These are phyloP conservation scores for Lumbricus terrestris DNA, from an alignment of 2,888 invertebrate species.

Conservation along the genomic window DNA sequence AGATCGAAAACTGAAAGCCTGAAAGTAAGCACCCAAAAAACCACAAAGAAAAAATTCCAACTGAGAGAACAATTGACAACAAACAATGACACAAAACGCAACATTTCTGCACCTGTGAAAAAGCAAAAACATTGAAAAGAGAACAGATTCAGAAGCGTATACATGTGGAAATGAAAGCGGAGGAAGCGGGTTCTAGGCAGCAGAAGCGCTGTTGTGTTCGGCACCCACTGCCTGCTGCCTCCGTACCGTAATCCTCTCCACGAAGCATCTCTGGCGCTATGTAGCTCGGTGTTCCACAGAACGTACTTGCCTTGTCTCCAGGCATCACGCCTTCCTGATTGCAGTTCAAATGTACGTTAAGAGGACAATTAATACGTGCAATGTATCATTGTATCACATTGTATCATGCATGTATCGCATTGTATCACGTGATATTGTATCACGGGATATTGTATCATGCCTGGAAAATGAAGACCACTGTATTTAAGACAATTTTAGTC, in stretches of 20 bases:
- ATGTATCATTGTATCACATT: too few relatives aligned
- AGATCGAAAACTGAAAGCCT: neutral
- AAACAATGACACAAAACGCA: neutral
- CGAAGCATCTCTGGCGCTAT: constrained; percentile 8
- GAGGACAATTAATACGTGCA: neutral
- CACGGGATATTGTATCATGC: neutral
- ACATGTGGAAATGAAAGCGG: neutral
- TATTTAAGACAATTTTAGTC: neutral
- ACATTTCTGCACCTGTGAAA: neutral
- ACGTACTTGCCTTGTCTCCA: neutral
- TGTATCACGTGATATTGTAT: too few relatives aligned
- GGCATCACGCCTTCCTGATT: neutral
- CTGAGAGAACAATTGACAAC: neutral
- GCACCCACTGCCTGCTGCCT: neutral
- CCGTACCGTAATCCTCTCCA: neutral
- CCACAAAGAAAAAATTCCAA: neutral
- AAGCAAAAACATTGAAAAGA: neutral
- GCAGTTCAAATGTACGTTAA: neutral
- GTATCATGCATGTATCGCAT: too few relatives aligned
- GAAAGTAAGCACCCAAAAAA: neutral
- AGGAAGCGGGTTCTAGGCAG: neutral
- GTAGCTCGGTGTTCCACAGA: constrained; percentile 17
- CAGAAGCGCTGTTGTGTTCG: neutral
- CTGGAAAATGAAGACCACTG: neutral
- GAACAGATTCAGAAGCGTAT: neutral